These are phyloP conservation scores for Drosophila borborema DNA, from an alignment of 2,888 invertebrate species.

Conservation along the genomic window DNA sequence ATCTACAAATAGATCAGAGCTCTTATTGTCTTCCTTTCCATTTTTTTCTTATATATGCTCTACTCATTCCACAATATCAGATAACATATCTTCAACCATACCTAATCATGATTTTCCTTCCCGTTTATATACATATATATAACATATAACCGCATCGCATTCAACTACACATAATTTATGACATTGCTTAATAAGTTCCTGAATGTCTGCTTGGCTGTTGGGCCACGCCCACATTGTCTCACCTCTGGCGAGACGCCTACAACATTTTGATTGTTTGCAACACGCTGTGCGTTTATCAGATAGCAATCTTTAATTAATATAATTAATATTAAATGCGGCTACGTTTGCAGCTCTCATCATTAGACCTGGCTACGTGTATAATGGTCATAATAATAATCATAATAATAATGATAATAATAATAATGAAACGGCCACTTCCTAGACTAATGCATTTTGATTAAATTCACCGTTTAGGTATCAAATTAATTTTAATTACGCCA, in stretches of 20 bases:
- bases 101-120: neutral
- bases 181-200: neutral
- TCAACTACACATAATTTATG: neutral
- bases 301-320: slow-evolving; percentile 55
- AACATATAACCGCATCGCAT: neutral
- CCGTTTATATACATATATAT: neutral
- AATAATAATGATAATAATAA: slow-evolving; percentile 15
- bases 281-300: slow-evolving; percentile 45
- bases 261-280: slow-evolving; percentile 4
- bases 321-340: slow-evolving; percentile 53
- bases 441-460: slow-evolving; percentile 62
- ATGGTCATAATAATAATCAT: slow-evolving; percentile 34
- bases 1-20: no score
- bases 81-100: neutral
- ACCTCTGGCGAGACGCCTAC: slow-evolving; percentile 7
- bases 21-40: no score
- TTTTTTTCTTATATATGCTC: neutral
- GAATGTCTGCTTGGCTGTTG: neutral
- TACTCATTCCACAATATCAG: neutral
- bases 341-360: slow-evolving; percentile 42
- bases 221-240: slow-evolving; percentile 37
- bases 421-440: slow-evolving; percentile 39
- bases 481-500: slow-evolving; percentile 76
- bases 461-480: slow-evolving; percentile 64
- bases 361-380: slow-evolving; percentile 47